Conservation (phyloP, 2,888 invertebrate genomes). For the Eucera pruinosa region DNA sequence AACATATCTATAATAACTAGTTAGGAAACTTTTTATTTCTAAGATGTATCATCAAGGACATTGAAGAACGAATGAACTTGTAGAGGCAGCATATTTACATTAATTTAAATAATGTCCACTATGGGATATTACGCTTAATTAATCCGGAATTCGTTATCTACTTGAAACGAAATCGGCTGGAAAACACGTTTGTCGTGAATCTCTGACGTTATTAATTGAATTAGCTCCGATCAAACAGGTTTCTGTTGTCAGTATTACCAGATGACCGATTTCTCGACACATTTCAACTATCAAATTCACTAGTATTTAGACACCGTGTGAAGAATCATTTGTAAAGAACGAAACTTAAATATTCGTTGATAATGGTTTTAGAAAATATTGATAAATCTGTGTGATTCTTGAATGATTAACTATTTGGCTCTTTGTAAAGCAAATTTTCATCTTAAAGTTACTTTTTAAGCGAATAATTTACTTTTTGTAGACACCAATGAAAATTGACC, state of each 20-base stretch:
- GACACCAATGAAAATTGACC: too few relatives aligned
- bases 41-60: not conserved
- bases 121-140: constrained; percentile 1
- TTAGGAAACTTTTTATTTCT: not conserved
- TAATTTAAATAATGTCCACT: not conserved
- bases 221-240: constrained; percentile 34
- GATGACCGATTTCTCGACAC: not conserved
- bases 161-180: not conserved
- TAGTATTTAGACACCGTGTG: not conserved
- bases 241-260: not conserved
- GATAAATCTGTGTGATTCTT: too few relatives aligned
- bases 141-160: constrained; percentile 1
- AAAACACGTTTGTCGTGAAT: constrained; percentile 19
- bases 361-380: too few relatives aligned
- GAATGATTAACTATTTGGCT: too few relatives aligned
- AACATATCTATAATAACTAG: not conserved
- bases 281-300: not conserved
- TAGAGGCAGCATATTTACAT: not conserved
- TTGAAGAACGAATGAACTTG: not conserved
- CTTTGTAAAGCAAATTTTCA: too few relatives aligned
- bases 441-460: too few relatives aligned
- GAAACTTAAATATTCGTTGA: too few relatives aligned
- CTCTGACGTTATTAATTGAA: constrained; percentile 28
- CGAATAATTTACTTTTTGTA: too few relatives aligned
- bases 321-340: too few relatives aligned